Conservation (phyloP, 2,797 vertebrate species). For the Myripristis murdjan region DNA sequence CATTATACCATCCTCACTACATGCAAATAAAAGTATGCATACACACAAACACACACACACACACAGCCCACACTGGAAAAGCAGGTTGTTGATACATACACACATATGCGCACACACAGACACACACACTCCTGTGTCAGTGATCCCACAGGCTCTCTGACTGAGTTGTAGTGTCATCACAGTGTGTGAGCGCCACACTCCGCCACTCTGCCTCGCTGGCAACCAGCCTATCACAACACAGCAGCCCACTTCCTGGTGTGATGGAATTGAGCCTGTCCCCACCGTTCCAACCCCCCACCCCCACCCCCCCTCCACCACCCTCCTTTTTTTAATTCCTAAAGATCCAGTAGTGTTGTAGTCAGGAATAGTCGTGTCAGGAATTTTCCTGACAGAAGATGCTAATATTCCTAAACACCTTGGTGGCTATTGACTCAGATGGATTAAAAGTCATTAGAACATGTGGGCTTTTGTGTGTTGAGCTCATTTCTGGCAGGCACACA, state of each 20-base stretch:
- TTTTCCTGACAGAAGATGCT: constrained; percentile 68
- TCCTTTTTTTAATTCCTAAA: constrained; percentile 27
- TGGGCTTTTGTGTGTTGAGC: constrained; percentile 74
- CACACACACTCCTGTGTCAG: constrained; percentile 28
- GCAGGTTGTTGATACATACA: constrained; percentile 17
- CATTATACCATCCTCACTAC: background rate
- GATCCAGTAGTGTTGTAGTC: constrained; percentile 66
- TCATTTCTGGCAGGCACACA: constrained; percentile 70
- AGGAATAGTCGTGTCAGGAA: constrained; percentile 73
- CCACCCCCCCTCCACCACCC: too few relatives aligned
- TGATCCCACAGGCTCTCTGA: constrained; percentile 59
- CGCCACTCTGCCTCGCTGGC: constrained; percentile 79
- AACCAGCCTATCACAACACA: constrained; percentile 85
- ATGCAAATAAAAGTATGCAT: background rate
- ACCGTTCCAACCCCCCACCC: too few relatives aligned
- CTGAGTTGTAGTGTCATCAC: constrained; percentile 63
- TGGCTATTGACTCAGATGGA: constrained; percentile 78
- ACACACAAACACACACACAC: constrained; percentile 18
- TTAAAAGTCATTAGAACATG: constrained; percentile 84
- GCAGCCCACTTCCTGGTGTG: constrained; percentile 82
- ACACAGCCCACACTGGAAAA: constrained; percentile 28
- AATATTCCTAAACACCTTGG: constrained; percentile 79
- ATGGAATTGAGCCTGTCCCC: constrained; percentile 72
- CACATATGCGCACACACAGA: constrained; percentile 24
- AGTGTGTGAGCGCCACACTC: constrained; percentile 72